These are phyloP conservation scores for Pangasius krempfi DNA, from an alignment of 2,797 vertebrate genomes.

Conservation along the genomic window DNA sequence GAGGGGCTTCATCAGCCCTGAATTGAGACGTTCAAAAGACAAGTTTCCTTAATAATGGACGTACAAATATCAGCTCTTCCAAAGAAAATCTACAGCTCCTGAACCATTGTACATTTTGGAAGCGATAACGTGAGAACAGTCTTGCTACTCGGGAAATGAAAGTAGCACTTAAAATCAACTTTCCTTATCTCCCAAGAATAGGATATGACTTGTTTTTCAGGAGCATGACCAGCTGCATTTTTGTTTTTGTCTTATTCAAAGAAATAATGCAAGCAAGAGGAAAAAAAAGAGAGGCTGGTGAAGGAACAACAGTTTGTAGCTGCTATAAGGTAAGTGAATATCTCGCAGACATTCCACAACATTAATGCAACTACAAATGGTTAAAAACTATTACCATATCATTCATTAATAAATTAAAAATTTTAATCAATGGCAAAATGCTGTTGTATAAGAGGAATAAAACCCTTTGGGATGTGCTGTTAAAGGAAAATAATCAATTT, in stretches of 20 bases:
- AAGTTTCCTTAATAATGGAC: neutral
- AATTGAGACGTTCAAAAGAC: neutral
- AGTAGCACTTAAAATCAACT: neutral
- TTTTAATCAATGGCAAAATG: neutral
- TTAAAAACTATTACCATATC: neutral
- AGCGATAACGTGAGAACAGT: neutral
- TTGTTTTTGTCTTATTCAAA: neutral
- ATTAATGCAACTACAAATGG: neutral
- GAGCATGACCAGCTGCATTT: neutral
- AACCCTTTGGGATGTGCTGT: neutral
- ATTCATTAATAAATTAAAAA: neutral
- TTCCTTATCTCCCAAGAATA: neutral
- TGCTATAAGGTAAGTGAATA: neutral
- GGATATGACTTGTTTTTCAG: neutral
- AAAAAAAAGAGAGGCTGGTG: neutral
- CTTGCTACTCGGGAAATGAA: neutral
- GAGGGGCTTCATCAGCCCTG: no score
- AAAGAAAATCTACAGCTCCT: neutral
- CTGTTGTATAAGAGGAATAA: neutral
- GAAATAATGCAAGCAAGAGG: neutral
- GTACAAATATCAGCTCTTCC: conserved; percentile 1
- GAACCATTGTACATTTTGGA: neutral
- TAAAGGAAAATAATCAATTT: neutral
- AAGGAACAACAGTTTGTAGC: neutral
- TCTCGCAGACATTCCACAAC: neutral